Evolutionary conservation across 2,113 vertebrate species (phyloP).

Genomic region (Potamarius usumacintae): DNA sequence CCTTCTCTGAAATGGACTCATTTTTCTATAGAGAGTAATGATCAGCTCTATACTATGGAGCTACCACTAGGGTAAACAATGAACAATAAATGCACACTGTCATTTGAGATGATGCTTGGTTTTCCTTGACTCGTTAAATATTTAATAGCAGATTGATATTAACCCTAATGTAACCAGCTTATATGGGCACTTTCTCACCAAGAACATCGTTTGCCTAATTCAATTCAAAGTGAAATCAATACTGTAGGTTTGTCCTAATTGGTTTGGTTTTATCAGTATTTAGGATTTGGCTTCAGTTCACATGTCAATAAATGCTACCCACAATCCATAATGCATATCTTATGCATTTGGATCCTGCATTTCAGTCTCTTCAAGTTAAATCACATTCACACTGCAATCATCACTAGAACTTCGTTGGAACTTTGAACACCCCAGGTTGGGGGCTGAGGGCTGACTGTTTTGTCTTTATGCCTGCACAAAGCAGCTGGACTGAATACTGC

Average conservation of each 20-base stretch:
- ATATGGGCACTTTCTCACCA: not conserved
- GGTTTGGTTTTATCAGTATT: no score
- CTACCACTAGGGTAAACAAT: not conserved
- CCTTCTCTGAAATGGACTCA: not conserved
- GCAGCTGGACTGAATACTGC: not conserved
- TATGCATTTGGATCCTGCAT: not conserved
- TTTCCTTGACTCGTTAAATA: not conserved
- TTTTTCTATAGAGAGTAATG: slow-evolving; percentile 8
- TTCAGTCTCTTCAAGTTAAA: not conserved
- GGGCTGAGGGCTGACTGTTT: not conserved
- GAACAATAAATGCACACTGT: not conserved
- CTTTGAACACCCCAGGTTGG: not conserved
- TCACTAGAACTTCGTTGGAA: not conserved
- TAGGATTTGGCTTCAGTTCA: not conserved
- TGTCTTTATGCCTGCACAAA: not conserved
- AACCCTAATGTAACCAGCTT: not conserved
- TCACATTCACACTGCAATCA: not conserved
- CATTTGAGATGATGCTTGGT: not conserved
- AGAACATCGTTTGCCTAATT: not conserved
- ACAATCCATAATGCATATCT: not conserved
- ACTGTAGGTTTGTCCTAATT: not conserved
- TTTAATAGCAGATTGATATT: not conserved
- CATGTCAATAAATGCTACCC: not conserved
- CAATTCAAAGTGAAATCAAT: not conserved
- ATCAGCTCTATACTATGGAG: not conserved